Conservation (phyloP, 2,797 vertebrate species). For the Scolopax bukidnonensis region DNA sequence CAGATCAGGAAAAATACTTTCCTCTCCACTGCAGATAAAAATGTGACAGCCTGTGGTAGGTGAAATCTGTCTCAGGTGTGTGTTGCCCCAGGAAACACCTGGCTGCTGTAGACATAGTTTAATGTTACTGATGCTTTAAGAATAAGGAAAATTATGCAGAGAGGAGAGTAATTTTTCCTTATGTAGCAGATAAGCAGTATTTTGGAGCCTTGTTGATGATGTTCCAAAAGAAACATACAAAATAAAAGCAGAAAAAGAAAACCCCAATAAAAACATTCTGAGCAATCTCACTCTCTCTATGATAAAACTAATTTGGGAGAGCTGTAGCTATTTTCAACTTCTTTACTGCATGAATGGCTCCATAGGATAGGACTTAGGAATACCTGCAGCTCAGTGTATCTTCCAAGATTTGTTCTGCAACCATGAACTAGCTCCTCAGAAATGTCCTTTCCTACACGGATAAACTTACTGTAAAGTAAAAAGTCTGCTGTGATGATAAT, state of each 20-base stretch:
- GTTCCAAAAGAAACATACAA: neutral
- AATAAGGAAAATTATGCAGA: neutral
- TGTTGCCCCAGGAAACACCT: neutral
- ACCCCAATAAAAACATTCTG: neutral
- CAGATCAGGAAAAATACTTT: neutral
- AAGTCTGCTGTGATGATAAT: neutral
- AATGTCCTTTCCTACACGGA: neutral
- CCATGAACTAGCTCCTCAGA: neutral
- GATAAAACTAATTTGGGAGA: neutral
- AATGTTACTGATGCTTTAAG: neutral
- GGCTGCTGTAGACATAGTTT: neutral
- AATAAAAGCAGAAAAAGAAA: neutral
- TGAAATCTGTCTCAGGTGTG: neutral
- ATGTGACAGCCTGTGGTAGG: neutral
- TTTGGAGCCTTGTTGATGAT: neutral
- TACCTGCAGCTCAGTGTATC: neutral
- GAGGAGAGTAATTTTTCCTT: neutral
- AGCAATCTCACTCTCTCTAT: neutral
- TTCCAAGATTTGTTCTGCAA: neutral
- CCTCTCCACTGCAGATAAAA: neutral
- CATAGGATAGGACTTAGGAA: neutral
- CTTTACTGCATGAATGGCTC: neutral
- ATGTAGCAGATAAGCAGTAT: neutral
- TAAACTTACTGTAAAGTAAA: neutral
- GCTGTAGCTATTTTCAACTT: neutral